Conservation (phyloP, 2,888 invertebrate genomes). For the Ichneumon xanthorius region DNA sequence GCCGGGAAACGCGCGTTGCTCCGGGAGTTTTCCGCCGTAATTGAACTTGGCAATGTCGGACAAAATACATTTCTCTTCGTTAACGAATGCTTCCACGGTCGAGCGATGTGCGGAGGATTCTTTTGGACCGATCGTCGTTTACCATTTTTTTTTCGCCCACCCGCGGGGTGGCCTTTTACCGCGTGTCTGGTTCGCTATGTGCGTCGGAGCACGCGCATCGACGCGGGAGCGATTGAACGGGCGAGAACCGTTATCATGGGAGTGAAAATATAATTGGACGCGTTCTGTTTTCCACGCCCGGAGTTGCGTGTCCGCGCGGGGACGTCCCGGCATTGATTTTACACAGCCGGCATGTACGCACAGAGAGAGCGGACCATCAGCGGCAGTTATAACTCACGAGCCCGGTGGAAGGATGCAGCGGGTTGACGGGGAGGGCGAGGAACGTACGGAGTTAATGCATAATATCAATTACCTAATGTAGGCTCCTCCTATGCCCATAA, state of each 20-base stretch:
- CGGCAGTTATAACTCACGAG: constrained; percentile 38
- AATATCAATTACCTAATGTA: constrained; percentile 69
- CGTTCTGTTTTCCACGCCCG: constrained; percentile 13
- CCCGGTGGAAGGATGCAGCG: constrained; percentile 1
- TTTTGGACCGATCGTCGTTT: constrained; percentile 55
- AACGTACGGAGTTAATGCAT: constrained; percentile 20
- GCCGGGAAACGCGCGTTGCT: constrained; percentile 63
- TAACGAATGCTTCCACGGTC: constrained; percentile 50
- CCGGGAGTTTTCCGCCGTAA: constrained; percentile 50
- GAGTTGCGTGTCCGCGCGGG: background rate
- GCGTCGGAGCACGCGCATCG: background rate
- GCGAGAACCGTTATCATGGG: constrained; percentile 10
- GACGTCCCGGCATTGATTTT: constrained; percentile 35
- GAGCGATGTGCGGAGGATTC: constrained; percentile 40
- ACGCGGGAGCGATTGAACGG: background rate
- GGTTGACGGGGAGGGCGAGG: background rate
- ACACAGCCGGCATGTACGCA: background rate
- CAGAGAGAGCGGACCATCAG: background rate
- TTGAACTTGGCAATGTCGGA: constrained; percentile 62
- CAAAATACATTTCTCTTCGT: constrained; percentile 66
- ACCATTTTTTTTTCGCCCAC: constrained; percentile 37
- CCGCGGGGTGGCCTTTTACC: background rate
- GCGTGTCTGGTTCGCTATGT: background rate
- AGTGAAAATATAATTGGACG: constrained; percentile 18
- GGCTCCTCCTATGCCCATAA: constrained; percentile 90